These are phyloP conservation scores for Megalopta genalis DNA, from an alignment of 1,140 invertebrate genomes.

Conservation along the genomic window DNA sequence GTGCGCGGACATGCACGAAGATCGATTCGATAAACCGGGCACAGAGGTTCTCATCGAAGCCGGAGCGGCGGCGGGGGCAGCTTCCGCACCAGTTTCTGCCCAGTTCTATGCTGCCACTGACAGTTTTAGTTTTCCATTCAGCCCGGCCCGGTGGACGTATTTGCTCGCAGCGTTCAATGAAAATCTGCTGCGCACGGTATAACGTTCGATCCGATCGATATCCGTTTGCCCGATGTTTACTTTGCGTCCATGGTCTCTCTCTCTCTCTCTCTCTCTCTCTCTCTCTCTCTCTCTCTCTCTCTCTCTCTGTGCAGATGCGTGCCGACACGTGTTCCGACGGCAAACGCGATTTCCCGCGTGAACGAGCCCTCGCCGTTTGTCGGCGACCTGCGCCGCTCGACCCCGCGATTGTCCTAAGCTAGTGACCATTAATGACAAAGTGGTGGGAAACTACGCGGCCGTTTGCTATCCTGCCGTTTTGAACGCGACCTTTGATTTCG, in stretches of 20 bases:
- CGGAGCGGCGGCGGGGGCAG: background rate
- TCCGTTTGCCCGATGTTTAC: conserved; percentile 17
- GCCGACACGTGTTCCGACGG: background rate
- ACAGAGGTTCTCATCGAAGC: conserved; percentile 43
- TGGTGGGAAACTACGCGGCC: no score
- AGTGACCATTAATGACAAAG: background rate
- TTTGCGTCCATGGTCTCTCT: background rate
- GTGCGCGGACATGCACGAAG: conserved; percentile 27
- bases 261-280: no score
- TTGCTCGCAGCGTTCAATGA: conserved; percentile 40
- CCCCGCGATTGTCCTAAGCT: background rate
- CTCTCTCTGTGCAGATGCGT: no score
- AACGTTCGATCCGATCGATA: conserved; percentile 41
- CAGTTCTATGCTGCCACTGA: conserved; percentile 15
- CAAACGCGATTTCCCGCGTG: background rate
- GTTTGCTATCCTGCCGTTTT: no score
- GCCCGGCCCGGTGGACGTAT: conserved; percentile 33
- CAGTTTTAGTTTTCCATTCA: conserved; percentile 55
- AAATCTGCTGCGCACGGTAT: conserved; percentile 10
- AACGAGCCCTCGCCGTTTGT: background rate
- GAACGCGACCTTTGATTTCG: background rate
- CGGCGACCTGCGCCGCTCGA: background rate
- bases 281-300: no score
- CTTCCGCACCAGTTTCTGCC: conserved; percentile 24
- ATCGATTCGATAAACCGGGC: conserved; percentile 46